Conservation (phyloP, 2,888 invertebrate genomes). For the Trissoscelio sp. region DNA sequence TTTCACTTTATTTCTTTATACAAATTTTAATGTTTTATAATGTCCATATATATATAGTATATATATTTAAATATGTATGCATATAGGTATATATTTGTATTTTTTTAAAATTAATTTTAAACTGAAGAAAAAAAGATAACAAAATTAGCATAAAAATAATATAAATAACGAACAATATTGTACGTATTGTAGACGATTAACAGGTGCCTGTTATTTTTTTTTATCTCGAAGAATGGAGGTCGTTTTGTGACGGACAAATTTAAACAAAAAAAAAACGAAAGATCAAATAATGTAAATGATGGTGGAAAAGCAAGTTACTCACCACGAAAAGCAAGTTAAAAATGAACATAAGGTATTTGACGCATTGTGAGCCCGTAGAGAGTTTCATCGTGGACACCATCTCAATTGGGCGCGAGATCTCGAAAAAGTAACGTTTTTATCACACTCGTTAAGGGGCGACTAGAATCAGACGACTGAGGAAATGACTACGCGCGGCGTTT, state of each 20-base stretch:
- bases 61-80: too few species aligned
- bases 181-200: neutral
- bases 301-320: constrained; percentile 81
- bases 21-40: too few species aligned
- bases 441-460: constrained; percentile 33
- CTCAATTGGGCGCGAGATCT: constrained; percentile 28
- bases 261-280: neutral
- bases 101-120: constrained; percentile 82
- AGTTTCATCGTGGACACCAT: constrained; percentile 75
- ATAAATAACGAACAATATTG: constrained; percentile 12
- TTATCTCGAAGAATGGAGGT: neutral
- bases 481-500: constrained; percentile 8
- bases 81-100: too few species aligned
- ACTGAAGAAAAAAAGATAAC: neutral
- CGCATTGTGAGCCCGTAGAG: constrained; percentile 85
- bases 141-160: too few species aligned
- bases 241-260: neutral
- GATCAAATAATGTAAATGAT: neutral
- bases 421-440: constrained; percentile 3
- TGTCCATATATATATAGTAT: too few species aligned
- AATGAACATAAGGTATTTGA: constrained; percentile 89
- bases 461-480: constrained; percentile 26
- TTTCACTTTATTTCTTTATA: too few species aligned
- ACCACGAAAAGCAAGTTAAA: constrained; percentile 91
- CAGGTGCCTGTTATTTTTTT: constrained; percentile 7